phyloP scores from a whole-genome alignment of 2,797 vertebrate species.

The Borostomias antarcticus region DNA sequence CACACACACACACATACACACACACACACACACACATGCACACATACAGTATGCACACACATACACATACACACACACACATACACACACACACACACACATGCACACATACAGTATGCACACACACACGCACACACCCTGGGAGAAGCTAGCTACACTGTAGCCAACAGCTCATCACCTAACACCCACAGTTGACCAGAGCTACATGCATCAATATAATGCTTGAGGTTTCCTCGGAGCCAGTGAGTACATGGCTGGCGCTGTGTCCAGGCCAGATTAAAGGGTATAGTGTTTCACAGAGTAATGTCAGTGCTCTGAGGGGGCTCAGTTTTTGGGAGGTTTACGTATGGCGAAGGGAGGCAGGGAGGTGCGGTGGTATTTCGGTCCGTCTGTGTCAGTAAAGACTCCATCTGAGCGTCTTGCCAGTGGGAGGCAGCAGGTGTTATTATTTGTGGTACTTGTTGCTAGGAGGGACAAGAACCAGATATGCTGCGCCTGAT shows the following conservation, averaged over 20 bases:
- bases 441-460: constrained; percentile 59
- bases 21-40: background rate
- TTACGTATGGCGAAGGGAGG: constrained; percentile 16
- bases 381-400: constrained; percentile 40
- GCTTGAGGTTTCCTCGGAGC: constrained; percentile 45
- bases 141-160: no score
- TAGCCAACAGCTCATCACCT: constrained; percentile 14
- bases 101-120: background rate
- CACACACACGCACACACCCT: background rate
- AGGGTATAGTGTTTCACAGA: constrained; percentile 38
- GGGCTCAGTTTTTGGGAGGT: constrained; percentile 32
- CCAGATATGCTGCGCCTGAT: background rate
- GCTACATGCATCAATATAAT: constrained; percentile 35
- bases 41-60: constrained; percentile 21
- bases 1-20: background rate
- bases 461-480: constrained; percentile 34
- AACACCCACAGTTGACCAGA: constrained; percentile 15
- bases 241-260: constrained; percentile 22
- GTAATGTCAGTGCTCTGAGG: constrained; percentile 29
- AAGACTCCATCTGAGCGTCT: constrained; percentile 17
- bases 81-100: background rate
- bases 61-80: background rate
- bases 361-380: constrained; percentile 52
- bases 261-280: constrained; percentile 23
- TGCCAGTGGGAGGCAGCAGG: constrained; percentile 45